Evolutionary conservation across 2,797 vertebrate species (phyloP), one percentile per base, ranked within the genome.

Genomic region (Perodicticus potto): DNA sequence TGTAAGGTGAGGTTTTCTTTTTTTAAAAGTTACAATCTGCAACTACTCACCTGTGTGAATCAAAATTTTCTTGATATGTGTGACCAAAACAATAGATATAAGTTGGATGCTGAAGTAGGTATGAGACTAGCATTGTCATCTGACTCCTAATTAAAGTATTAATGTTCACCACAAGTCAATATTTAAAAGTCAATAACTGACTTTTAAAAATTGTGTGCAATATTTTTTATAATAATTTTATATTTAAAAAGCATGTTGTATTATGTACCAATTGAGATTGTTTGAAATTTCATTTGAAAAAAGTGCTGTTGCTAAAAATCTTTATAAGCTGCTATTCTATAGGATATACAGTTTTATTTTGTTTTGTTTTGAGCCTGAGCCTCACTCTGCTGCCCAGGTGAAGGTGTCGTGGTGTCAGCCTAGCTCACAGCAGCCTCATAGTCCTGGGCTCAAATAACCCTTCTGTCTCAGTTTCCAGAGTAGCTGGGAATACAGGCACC

Each of bases 271-370:
- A 78, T 40, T 55, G 22, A 59, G 90, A 76, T 49, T 2, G 0
- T n/a, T 94, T 80, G 43, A 91, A 61, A 91, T 77, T 27, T 77
- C 69, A 67, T 72, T 88, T 45, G 27, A 20, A 91, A 53, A 89
- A 87, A 65, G 8, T 12, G 8, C 43, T 34, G 1, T 55, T 85
- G 43, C 23, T 25, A 40, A 82, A 92, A 94, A 89, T 86, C 27
- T 32, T 63, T 92, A 25, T 34, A 85, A 89, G n/a, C 16, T 78
- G 55, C 23, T 89, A 0, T 37, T 67, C 25, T 63, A 78, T 13
- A 32, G 4, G 25, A 67, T 34, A 63, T 57, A 69, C 53, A 83
- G n/a, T 14, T 57, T 86, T 87, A 53, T 53, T 53, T 53, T 53
- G 13, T 53, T 53, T 53, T 53, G 49, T 53, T 53, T 16, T 53